These are phyloP conservation scores for Marronus borbonicus DNA, from an alignment of 2,888 invertebrate species.

Conservation along the genomic window DNA sequence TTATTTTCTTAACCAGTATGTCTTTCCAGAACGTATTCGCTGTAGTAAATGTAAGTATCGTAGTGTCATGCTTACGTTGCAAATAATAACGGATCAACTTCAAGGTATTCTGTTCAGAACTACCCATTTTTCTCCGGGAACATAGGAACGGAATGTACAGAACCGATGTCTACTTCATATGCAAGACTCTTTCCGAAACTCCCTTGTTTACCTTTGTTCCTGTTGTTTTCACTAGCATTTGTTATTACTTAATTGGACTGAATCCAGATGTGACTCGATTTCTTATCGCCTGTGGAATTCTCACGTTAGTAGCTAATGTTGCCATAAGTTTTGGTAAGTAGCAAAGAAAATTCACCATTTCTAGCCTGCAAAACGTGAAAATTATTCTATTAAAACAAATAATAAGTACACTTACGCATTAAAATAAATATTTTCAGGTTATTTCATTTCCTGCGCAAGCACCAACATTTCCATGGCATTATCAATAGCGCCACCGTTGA, in stretches of 20 bases:
- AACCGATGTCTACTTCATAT: slow-evolving; percentile 91
- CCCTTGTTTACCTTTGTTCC: slow-evolving; percentile 91
- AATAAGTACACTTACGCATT: too few species aligned
- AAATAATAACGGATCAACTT: slow-evolving; percentile 48
- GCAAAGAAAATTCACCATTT: too few species aligned
- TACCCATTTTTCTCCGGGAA: slow-evolving; percentile 91
- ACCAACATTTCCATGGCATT: slow-evolving; percentile 89
- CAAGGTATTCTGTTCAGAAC: slow-evolving; percentile 91
- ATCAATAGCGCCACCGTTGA: slow-evolving; percentile 91
- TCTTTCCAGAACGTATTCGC: slow-evolving; percentile 97
- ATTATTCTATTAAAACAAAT: too few species aligned
- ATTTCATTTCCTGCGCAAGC: slow-evolving; percentile 91
- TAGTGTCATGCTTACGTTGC: not conserved
- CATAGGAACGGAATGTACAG: slow-evolving; percentile 93
- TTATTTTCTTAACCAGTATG: slow-evolving; percentile 92
- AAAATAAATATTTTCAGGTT: slow-evolving; percentile 75
- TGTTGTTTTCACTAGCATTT: slow-evolving; percentile 84
- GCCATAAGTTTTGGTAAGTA: slow-evolving; percentile 88
- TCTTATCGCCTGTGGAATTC: slow-evolving; percentile 82
- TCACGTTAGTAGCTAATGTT: slow-evolving; percentile 89
- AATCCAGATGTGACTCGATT: slow-evolving; percentile 80
- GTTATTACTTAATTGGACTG: slow-evolving; percentile 92
- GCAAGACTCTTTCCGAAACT: slow-evolving; percentile 91
- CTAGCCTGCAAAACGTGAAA: too few species aligned
- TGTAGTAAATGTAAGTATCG: slow-evolving; percentile 87